These are phyloP conservation scores for Rousettus leschenaultii DNA, from an alignment of 2,113 vertebrate species.

Conservation along the genomic window DNA sequence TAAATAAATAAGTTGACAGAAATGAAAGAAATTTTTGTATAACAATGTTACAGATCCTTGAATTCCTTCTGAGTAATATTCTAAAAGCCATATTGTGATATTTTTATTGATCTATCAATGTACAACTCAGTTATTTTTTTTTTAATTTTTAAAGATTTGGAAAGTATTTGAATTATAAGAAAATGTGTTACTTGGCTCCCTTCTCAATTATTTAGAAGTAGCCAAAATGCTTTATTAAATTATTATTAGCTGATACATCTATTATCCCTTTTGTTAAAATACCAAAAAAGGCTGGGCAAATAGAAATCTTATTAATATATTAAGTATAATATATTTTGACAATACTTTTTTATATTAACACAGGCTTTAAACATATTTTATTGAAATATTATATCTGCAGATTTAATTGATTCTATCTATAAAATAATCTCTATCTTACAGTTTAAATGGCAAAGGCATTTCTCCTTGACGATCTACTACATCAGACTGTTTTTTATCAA, in stretches of 20 bases:
- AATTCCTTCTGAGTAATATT: not conserved
- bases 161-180: not conserved
- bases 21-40: not conserved
- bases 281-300: not conserved
- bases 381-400: not conserved
- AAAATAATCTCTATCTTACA: not conserved
- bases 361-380: not conserved
- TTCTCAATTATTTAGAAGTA: not conserved
- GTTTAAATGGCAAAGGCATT: not conserved
- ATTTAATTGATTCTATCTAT: not conserved
- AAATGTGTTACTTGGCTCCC: not conserved
- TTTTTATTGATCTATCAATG: not conserved
- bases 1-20: not conserved
- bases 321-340: not conserved
- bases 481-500: not conserved
- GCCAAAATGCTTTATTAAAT: not conserved
- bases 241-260: not conserved
- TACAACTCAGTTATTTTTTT: not conserved
- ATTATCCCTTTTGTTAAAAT: not conserved
- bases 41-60: not conserved
- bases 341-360: not conserved
- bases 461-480: not conserved
- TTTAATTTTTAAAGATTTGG: not conserved
- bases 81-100: not conserved
- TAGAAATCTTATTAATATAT: not conserved